Base-by-base conservation (phyloP, 2,888 invertebrate species). In the Galeopsomyia nigrocyanea region DNA sequence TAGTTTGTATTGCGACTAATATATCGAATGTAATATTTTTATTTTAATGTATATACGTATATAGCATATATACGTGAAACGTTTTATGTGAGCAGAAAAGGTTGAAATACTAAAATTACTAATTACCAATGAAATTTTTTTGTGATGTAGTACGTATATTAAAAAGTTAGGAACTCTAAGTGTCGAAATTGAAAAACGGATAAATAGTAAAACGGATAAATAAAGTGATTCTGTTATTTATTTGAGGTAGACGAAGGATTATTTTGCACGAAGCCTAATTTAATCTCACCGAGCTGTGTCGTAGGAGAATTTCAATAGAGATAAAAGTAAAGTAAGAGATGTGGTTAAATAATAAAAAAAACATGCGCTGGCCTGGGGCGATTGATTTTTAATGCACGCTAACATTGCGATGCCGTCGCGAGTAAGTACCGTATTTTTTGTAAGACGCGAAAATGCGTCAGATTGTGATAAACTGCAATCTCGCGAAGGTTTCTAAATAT, bases 391-490 rank as follows among this genome's bases (percentile, higher is more conserved):
- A 56, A 68, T 66, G 58, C 51, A 17, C 74, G 74, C 73, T 73
- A 76, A 77, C 73, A 76, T 77, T 70, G 62, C 76, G 80, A 80
- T 76, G 77, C 78, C 78, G 80, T 77, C 80, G 80, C 80, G 80
- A 79, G 78, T 78, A 77, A 80, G 81, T 82, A 84, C 81, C 82
- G 84, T 86, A 86, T 86, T 85, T 85, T 85, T 86, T 85, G 85
- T 85, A 85, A 81, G 84, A 83, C 85, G 80, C 67, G 14, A 77
- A 79, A 78, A 80, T 76, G 77, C 80, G 85, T 82, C 85, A 82
- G 82, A 86, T 86, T 86, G 86, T 86, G 86, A 86, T 86, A 86
- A 75, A 83, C 79, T 82, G 60, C 72, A 83, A 81, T 82, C 82
- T 83, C 82, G 82, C 82, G 83, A 77, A 82, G 79, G 80, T 80